Base-by-base conservation (phyloP, 1,140 invertebrate genomes). In the Drosophila miranda region DNA sequence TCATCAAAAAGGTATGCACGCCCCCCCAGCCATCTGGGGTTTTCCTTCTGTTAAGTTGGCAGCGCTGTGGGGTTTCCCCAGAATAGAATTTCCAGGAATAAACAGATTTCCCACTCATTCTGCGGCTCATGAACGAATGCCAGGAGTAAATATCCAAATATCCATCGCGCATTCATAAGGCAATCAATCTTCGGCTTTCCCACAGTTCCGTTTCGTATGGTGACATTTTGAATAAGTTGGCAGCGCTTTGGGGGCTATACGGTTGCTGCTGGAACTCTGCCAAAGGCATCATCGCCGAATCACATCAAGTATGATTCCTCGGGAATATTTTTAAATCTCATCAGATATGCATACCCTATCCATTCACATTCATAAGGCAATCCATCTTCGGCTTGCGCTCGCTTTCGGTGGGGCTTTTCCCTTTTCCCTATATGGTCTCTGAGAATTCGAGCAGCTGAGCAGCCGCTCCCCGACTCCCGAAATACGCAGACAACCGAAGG, bases 381-480 rank as follows among this genome's bases (percentile, higher is more conserved):
- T 73, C 51, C 56, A 53, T 62, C 50, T 68, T 67, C 34, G 58
- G 64, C 66, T 63, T 70, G n/a, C n/a, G n/a, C n/a, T n/a, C n/a
- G 48, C 34, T 50, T 28, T 42, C 46, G 19, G 34, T 19, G 38
- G 23, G 21, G 50, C 34, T 50, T 55, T 42, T 28, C 16, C 38
- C 7, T 30, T 45, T 50, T 66, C 16, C 42, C 51, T 57, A 14
- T 48, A 56, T 54, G 55, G 16, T 54, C 59, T 70, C 82, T 86
- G 82, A 82, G 82, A 86, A 86, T 86, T 86, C 64, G 49, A 86
- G 82, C 82, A 86, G 82, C 82, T 86, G 82, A 86, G 63, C 50
- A 67, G 50, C 68, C 26, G 34, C 45, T 48, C 23, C 23, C 64
- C 26, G 13, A 48, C 71, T 75, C 51, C 30, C 59, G 71, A 75